Evolutionary conservation across 2,113 vertebrate species (phyloP).

Genomic region (Urocitellus parryii): DNA sequence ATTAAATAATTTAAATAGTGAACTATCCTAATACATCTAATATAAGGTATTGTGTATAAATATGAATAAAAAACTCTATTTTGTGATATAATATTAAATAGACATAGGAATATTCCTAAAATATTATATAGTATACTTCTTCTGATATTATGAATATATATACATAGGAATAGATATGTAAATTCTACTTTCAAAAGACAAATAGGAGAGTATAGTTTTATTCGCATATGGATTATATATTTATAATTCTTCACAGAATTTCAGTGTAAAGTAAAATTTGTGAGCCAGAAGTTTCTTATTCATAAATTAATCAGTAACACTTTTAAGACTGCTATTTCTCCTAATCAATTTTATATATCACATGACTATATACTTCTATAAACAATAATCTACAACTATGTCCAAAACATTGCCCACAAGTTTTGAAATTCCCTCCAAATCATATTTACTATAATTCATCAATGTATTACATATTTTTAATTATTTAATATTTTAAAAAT

Average conservation of each 20-base stretch:
- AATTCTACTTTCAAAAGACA: background rate
- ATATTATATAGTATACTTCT: background rate
- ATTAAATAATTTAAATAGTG: background rate
- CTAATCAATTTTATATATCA: background rate
- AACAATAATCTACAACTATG: background rate
- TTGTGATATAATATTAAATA: background rate
- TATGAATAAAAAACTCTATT: background rate
- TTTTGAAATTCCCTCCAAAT: background rate
- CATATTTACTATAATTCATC: background rate
- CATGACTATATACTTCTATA: background rate
- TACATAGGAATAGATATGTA: background rate
- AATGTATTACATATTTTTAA: background rate
- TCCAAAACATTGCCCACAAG: background rate
- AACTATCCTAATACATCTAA: background rate
- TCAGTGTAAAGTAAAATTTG: background rate
- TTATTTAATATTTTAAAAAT: background rate
- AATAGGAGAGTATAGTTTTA: background rate
- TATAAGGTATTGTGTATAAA: background rate
- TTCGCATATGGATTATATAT: background rate
- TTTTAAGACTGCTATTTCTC: background rate
- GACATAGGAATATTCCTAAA: background rate
- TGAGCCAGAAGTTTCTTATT: background rate
- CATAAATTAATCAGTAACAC: background rate
- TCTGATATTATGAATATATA: background rate
- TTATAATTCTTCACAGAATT: background rate